These are phyloP conservation scores for Chaenogobius annularis DNA, from an alignment of 2,113 vertebrate genomes.

Conservation along the genomic window DNA sequence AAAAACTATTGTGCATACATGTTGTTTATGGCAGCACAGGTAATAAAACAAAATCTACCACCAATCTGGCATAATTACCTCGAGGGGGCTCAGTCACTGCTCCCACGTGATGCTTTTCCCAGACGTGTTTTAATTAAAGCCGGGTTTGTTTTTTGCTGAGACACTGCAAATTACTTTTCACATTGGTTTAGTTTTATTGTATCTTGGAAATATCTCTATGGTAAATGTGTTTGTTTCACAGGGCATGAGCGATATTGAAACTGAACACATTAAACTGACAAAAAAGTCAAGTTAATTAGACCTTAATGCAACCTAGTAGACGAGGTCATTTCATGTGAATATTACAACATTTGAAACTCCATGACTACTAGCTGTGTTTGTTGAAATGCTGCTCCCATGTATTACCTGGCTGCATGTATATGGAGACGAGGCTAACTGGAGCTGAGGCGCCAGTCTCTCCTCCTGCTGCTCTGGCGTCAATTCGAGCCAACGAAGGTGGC, in stretches of 20 bases:
- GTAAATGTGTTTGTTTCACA: background rate
- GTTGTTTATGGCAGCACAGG: constrained; percentile 57
- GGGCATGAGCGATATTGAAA: background rate
- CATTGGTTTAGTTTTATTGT: constrained; percentile 8
- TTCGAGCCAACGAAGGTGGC: constrained; percentile 64
- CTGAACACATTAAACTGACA: background rate
- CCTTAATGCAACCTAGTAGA: background rate
- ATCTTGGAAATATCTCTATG: background rate
- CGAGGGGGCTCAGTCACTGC: constrained; percentile 34
- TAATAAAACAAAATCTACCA: constrained; percentile 51
- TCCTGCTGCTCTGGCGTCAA: constrained; percentile 41
- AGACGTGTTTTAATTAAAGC: constrained; percentile 49
- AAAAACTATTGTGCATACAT: constrained; percentile 51
- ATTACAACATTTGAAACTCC: background rate
- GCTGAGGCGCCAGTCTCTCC: constrained; percentile 63
- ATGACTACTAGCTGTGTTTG: background rate
- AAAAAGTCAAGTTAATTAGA: background rate
- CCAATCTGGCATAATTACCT: constrained; percentile 51
- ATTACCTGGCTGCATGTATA: constrained; percentile 63
- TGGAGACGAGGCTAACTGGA: constrained; percentile 65
- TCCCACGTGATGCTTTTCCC: constrained; percentile 42
- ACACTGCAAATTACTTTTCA: constrained; percentile 1
- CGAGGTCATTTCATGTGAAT: background rate
- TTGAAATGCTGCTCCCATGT: constrained; percentile 44
- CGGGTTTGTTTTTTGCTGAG: constrained; percentile 20